Conservation (phyloP, 2,888 invertebrate species). For the Achlya flavicornis region DNA sequence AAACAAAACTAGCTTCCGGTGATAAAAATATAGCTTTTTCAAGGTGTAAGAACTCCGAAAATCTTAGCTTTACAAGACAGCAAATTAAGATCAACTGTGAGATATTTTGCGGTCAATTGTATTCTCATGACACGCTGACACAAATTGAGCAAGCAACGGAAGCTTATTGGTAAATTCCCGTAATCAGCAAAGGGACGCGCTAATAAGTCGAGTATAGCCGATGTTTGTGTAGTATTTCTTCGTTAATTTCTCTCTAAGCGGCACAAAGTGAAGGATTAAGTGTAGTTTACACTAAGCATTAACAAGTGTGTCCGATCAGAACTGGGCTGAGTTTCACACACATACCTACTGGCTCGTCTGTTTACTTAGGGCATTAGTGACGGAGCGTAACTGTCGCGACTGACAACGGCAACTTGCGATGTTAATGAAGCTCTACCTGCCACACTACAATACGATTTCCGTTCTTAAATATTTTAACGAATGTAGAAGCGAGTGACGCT, state of each 20-base stretch:
- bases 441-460: slow-evolving; percentile 2
- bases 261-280: slow-evolving; percentile 79
- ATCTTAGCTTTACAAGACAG: no score
- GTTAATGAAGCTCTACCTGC: slow-evolving; percentile 31
- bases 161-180: slow-evolving; percentile 47
- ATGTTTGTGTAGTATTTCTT: slow-evolving; percentile 67
- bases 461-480: slow-evolving; percentile 14
- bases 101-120: slow-evolving; percentile 8
- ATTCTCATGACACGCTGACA: slow-evolving; percentile 61
- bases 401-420: slow-evolving; percentile 34
- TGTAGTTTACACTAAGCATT: slow-evolving; percentile 66
- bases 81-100: slow-evolving; percentile 1
- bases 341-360: slow-evolving; percentile 48
- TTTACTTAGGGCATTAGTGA: slow-evolving; percentile 67
- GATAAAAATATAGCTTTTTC: neutral
- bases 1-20: neutral
- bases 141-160: slow-evolving; percentile 40
- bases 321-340: slow-evolving; percentile 76
- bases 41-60: neutral
- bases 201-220: slow-evolving; percentile 57
- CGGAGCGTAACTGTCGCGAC: slow-evolving; percentile 67
- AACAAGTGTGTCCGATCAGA: slow-evolving; percentile 67
- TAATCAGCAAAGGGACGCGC: slow-evolving; percentile 57
- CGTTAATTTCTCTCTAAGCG: slow-evolving; percentile 74
- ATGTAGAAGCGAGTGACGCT: slow-evolving; percentile 26